Conservation (phyloP, 2,113 vertebrate species). For the Bucco capensis region DNA sequence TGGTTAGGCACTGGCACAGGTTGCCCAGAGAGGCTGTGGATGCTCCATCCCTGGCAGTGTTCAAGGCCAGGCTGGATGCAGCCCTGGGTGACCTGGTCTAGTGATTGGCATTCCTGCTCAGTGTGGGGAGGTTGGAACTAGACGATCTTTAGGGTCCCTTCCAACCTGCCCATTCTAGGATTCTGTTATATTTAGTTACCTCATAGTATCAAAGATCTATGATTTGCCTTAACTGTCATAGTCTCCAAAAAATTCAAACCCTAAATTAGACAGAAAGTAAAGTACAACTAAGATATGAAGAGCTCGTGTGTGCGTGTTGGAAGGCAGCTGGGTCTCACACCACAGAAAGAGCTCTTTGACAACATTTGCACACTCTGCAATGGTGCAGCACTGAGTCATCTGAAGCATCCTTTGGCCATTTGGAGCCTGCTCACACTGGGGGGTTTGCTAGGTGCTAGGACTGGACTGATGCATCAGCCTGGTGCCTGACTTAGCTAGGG, state of each 20-base stretch:
- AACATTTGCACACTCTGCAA: background rate
- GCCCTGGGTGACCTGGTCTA: no score
- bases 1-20: no score
- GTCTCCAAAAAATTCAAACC: background rate
- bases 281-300: background rate
- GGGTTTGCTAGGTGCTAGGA: accelerated
- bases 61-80: no score
- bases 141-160: no score
- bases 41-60: no score
- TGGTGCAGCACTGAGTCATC: background rate
- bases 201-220: background rate
- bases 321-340: background rate
- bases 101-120: no score
- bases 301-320: background rate
- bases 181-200: background rate
- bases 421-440: background rate
- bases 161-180: no score
- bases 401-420: background rate
- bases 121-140: no score
- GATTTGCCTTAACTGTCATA: background rate
- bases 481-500: background rate
- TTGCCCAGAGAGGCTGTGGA: no score
- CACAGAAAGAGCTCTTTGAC: background rate
- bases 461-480: background rate
- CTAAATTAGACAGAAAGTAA: background rate